Evolutionary conservation across 2,797 vertebrate species (phyloP), one percentile per base, ranked within the genome.

Genomic region (Chiropotes sagulatus): DNA sequence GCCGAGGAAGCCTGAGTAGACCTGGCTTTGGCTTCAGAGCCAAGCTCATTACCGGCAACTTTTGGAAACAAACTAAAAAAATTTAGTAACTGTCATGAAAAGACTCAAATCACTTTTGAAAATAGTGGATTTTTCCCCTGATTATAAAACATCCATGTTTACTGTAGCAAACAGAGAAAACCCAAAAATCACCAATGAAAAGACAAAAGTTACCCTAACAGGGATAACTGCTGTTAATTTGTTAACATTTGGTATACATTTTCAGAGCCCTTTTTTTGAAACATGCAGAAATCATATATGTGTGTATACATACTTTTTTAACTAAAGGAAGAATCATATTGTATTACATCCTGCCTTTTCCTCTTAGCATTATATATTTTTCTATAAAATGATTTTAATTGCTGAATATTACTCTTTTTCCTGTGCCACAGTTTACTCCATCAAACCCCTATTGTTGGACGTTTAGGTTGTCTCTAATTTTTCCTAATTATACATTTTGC

Each of bases 321-420:
- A 86, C 28, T 90, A 73, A 92, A 96, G 36, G 39, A 90, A 5
- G 20, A 91, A 75, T 79, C 39, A 36, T 70, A 73, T 61, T 78
- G 12, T 70, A 67, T 79, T 90, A 83, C 58, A 87, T 58, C 19
- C 39, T 96, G 10, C 41, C 50, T 84, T 97, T 93, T 91, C 44
- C 15, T 85, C 24, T 95, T 52, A 87, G 67, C 20, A 61, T 85
- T 94, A 67, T 26, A 15, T 70, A 75, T 96, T 94, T 90, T 96
- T 97, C 64, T 94, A 36, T 41, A 93, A 93, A 80, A 91, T 97
- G 39, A 85, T 85, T 96, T 97, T 94, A 94, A 84, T 93, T 94
- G 76, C n/a, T 83, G 46, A 92, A 90, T 54, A 94, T 96, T 94
- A 93, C 79, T 96, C 52, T 95, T 92, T 91, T 94, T 91, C 28